Percentiles rank a stretch among this genome's conserved stretches.
These are phyloP conservation scores for Ips typographus DNA, from an alignment of 1,140 invertebrate genomes.

Conservation along the genomic window DNA sequence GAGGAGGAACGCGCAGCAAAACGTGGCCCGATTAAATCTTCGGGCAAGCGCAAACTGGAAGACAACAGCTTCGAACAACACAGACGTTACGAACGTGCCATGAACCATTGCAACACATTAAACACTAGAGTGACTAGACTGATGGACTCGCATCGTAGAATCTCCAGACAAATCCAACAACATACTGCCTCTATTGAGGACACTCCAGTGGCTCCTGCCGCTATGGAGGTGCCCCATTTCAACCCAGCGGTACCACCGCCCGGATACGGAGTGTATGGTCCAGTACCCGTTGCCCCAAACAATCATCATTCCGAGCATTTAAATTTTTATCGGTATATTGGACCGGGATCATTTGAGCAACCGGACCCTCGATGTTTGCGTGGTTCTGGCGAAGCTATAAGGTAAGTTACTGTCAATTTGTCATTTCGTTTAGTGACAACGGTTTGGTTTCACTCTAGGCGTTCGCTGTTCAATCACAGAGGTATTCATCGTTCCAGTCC, in stretches of 20 bases:
- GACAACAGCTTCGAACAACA: slow-evolving; percentile 43
- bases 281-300: no score
- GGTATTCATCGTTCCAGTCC: no score
- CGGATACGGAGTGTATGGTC: slow-evolving; percentile 5
- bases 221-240: slow-evolving; percentile 14
- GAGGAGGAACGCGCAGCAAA: slow-evolving; percentile 67
- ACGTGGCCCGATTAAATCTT: slow-evolving; percentile 5
- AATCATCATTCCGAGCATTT: no score
- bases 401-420: no score
- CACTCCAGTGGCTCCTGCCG: not conserved
- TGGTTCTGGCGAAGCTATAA: no score
- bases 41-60: slow-evolving; percentile 32
- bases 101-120: slow-evolving; percentile 47
- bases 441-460: no score
- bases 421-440: no score
- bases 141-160: slow-evolving; percentile 26
- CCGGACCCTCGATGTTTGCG: no score
- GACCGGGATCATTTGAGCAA: no score
- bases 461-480: no score
- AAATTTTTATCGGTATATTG: no score
- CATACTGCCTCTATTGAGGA: no score
- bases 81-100: slow-evolving; percentile 44
- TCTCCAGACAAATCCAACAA: slow-evolving; percentile 1
- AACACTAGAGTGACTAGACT: slow-evolving; percentile 36
- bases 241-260: slow-evolving; percentile 37